Percentiles rank a stretch among this genome's conserved stretches.
Evolutionary conservation across 2,113 vertebrate genomes (phyloP).

Genomic region (Neotoma lepida): DNA sequence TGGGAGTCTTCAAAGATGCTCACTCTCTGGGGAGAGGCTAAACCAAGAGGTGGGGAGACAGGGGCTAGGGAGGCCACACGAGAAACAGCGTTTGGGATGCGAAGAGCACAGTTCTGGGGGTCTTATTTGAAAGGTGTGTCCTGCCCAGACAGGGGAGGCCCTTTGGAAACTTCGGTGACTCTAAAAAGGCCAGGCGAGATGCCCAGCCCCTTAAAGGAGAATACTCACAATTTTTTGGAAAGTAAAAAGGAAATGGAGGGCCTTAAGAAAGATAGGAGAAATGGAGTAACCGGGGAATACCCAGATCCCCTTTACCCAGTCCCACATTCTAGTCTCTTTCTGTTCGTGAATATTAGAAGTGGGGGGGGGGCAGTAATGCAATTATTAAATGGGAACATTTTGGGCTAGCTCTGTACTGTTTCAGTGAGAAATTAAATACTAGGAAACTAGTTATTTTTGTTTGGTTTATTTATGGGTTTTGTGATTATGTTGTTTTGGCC

Average conservation of each 20-base stretch:
- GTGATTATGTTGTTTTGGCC: not conserved
- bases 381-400: not conserved
- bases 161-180: conserved; percentile 75
- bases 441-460: not conserved
- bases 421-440: not conserved
- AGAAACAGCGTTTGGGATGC: not conserved
- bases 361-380: not conserved
- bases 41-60: not conserved
- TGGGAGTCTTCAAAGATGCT: conserved; percentile 68
- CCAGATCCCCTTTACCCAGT: not conserved
- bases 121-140: conserved; percentile 63
- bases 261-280: conserved; percentile 13
- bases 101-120: not conserved
- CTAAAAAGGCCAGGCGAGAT: conserved; percentile 60
- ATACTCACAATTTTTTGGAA: conserved; percentile 66
- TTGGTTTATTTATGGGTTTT: not conserved
- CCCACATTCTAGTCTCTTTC: not conserved
- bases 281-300: not conserved
- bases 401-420: not conserved
- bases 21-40: conserved; percentile 19
- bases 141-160: conserved; percentile 54
- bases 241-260: conserved; percentile 47
- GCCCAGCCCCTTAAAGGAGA: conserved; percentile 82
- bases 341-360: not conserved
- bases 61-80: not conserved